Base-by-base conservation (phyloP, 2,888 invertebrate species). In the Cheilosia soror region DNA sequence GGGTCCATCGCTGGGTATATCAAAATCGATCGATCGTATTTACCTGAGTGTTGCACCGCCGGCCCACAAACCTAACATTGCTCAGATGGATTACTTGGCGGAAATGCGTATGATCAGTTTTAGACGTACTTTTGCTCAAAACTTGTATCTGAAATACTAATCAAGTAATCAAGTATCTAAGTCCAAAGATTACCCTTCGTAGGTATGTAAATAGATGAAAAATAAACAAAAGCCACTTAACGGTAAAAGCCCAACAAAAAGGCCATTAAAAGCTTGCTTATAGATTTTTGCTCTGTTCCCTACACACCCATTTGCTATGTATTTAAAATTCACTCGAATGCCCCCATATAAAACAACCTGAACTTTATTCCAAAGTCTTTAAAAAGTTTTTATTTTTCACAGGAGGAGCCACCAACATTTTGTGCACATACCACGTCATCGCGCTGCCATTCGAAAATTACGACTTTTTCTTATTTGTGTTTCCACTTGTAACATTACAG, bases 261-360 rank as follows among this genome's bases (percentile, higher is more conserved):
- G 27, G 25, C 40, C 25, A 42, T 27, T 58, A 42, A 66, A 66
- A 29, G 9, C 58, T 25, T 31, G 29, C 57, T 57, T 37, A 75
- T 29, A 37, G 37, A 47, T 29, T 37, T 44, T 15, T 55, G 42
- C 51, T 11, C 11, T 11, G 11, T 20, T 44, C 27, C 57, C 1
- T 13, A 31, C 1, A 31, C 33, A 33, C n/a, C 37, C 15, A 29
- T 57, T 33, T 33, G n/a, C 37, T 37, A 25, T 11, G 53, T 65
- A 66, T 66, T 76, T 66, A 66, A 66, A 66, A 44, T 66, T 51
- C 47, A 68, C 68, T 60, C 42, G 33, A 37, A n/a, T 37, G 40
- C 49, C 29, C 15, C 29, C 7, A 13, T 31, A 27, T 15, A 44
- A 33, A 44, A 47, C 25, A 44, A 42, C 33, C 29, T 53, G 55